Evolutionary conservation across 2,888 invertebrate genomes (phyloP).

Genomic region (Tachina lurida): DNA sequence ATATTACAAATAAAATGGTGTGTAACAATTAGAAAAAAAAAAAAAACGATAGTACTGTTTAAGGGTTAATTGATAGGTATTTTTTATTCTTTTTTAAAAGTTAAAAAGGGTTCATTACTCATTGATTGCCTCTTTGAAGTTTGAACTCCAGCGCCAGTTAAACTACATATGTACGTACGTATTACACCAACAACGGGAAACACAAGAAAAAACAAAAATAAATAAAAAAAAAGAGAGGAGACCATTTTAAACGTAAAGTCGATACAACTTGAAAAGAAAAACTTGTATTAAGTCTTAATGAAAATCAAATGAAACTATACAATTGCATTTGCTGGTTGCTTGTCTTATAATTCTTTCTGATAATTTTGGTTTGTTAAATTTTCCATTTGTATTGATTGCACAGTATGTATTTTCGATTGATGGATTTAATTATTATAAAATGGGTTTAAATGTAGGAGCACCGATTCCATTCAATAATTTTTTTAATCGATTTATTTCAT

Average conservation of each 20-base stretch:
- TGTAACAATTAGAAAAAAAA: constrained; percentile 79
- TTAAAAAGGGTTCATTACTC: constrained; percentile 82
- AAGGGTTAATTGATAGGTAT: constrained; percentile 63
- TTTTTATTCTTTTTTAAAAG: constrained; percentile 59
- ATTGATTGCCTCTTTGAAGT: constrained; percentile 98
- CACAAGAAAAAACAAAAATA: constrained; percentile 73
- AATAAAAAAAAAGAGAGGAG: constrained; percentile 75
- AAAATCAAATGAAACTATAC: constrained; percentile 73
- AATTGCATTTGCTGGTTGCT: constrained; percentile 72
- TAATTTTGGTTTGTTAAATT: neutral
- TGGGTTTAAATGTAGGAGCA: constrained; percentile 56
- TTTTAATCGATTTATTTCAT: constrained; percentile 38
- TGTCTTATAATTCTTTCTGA: constrained; percentile 1
- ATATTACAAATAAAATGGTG: constrained; percentile 77
- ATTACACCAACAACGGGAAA: constrained; percentile 72
- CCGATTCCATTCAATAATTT: constrained; percentile 64
- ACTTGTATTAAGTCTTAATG: constrained; percentile 68
- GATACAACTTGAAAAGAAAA: constrained; percentile 59
- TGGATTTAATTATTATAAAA: constrained; percentile 49
- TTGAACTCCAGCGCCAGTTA: constrained; percentile 94
- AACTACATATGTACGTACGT: constrained; percentile 71
- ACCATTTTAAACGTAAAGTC: constrained; percentile 73
- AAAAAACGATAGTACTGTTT: constrained; percentile 72
- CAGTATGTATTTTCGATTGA: constrained; percentile 8
- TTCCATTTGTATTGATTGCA: constrained; percentile 11